These are phyloP conservation scores for Ianthella basta DNA, from an alignment of 37 sponge, comb jelly and placozoan genomes.

Conservation along the genomic window DNA sequence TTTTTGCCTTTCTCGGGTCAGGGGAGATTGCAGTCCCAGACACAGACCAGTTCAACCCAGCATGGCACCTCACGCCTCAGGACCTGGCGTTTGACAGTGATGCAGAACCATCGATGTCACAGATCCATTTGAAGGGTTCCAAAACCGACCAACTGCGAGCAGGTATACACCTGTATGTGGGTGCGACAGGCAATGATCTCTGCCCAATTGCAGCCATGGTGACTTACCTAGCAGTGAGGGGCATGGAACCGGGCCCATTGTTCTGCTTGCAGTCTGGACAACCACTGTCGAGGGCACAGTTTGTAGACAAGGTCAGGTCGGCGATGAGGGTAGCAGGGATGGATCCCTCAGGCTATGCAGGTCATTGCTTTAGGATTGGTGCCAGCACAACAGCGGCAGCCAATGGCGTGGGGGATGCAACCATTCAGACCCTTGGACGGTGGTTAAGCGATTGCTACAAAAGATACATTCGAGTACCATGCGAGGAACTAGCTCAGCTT, in stretches of 20 bases:
- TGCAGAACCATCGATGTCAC: background rate
- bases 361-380: constrained; percentile 19
- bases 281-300: background rate
- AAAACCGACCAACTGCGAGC: constrained; percentile 43
- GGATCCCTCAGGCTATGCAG: background rate
- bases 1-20: constrained; percentile 39
- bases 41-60: background rate
- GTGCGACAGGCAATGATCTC: background rate
- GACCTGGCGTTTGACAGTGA: constrained; percentile 37
- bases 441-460: background rate
- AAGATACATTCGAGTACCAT: background rate
- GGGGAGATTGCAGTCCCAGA: constrained; percentile 35
- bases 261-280: background rate
- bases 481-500: background rate
- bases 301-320: background rate
- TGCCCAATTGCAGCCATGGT: constrained; percentile 4
- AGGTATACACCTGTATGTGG: background rate
- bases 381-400: constrained; percentile 13
- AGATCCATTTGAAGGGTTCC: constrained; percentile 5
- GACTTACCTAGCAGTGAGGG: background rate
- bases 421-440: constrained; percentile 5
- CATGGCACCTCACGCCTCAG: background rate
- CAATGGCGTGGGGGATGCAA: background rate
- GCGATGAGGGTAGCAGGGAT: background rate
- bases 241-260: background rate